Percentiles rank a stretch among this genome's conserved stretches.
Evolutionary conservation across 2,888 invertebrate genomes (phyloP).

Genomic region (Chelonus formosanus): DNA sequence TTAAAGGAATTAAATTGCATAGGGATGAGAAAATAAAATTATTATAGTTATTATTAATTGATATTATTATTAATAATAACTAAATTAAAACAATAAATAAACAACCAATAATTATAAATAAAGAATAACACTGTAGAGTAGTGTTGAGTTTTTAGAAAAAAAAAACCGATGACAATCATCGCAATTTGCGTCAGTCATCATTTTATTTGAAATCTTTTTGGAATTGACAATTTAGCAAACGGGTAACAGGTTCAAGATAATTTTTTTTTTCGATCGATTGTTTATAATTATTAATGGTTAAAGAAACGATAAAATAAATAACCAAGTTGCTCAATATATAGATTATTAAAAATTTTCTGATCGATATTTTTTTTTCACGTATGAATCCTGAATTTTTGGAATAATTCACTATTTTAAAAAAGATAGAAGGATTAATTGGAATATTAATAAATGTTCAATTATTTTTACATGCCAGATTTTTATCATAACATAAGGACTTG

Average conservation of each 20-base stretch:
- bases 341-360: slow-evolving; percentile 21
- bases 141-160: slow-evolving; percentile 20
- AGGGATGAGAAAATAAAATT: too few relatives aligned
- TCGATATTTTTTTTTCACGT: background rate
- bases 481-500: too few relatives aligned
- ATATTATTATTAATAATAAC: slow-evolving; percentile 12
- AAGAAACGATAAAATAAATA: slow-evolving; percentile 3
- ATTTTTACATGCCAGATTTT: too few relatives aligned
- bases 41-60: too few relatives aligned
- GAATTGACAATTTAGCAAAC: slow-evolving; percentile 31
- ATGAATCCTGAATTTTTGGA: too few relatives aligned
- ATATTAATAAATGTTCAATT: too few relatives aligned
- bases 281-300: too few relatives aligned
- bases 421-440: too few relatives aligned
- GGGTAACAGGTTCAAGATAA: slow-evolving; percentile 13
- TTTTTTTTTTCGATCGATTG: too few relatives aligned
- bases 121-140: slow-evolving; percentile 8
- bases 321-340: slow-evolving; percentile 35
- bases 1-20: slow-evolving; percentile 15
- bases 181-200: slow-evolving; percentile 23
- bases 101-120: slow-evolving; percentile 12
- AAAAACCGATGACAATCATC: slow-evolving; percentile 32
- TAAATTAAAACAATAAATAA: slow-evolving; percentile 12
- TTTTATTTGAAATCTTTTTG: slow-evolving; percentile 15
- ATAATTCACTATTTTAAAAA: too few relatives aligned